Evolutionary conservation across 37 sponge, comb jelly and placozoan species (phyloP), one percentile per base, ranked within the genome.

Genomic region (Theonella swinhoei): DNA sequence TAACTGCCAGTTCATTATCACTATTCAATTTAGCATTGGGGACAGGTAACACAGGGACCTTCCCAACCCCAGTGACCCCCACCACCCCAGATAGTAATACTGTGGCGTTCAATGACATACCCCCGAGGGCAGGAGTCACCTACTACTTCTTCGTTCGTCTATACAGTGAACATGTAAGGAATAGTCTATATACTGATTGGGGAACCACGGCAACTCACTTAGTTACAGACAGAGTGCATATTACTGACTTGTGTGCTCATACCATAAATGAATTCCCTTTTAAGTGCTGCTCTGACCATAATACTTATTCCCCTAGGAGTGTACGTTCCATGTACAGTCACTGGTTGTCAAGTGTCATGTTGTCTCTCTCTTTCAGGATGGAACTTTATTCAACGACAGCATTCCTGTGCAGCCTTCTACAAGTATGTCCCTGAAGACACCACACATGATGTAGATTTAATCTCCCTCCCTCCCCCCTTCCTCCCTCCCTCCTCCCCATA

Each of bases 111-210:
- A 9, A 26, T 9, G 38, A 77, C 70, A 58, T n/a, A 23, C 29
- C 39, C 24, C 54, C 67, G 20, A 58, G 39, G 22, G 23, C 24
- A 14, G 72, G 67, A 64, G 66, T n/a, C 2, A 42, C 33, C 37
- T 80, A 81, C 39, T 74, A 68, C 42, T 24, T 88, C 20, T 76
- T 75, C 34, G 66, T 81, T n/a, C n/a, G 70, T 9, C 68, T 76
- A 59, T 80, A 76, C 76, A 74, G 75, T n/a, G 20, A 26, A 24
- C 66, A 38, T 25, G 72, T 71, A 71, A 11, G 72, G 31, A 20
- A 7, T 35, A 71, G 36, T 71, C 33, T 19, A n/a, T n/a, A n/a
- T n/a, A 71, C 33, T 67, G 30, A 9, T 67, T 67, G 68, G 32
- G 5, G 32, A 67, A n/a, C n/a, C n/a, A n/a, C n/a, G n/a, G n/a